Evolutionary conservation across 2,113 vertebrate genomes (phyloP).

Genomic region (Forbesichthys agassizii): DNA sequence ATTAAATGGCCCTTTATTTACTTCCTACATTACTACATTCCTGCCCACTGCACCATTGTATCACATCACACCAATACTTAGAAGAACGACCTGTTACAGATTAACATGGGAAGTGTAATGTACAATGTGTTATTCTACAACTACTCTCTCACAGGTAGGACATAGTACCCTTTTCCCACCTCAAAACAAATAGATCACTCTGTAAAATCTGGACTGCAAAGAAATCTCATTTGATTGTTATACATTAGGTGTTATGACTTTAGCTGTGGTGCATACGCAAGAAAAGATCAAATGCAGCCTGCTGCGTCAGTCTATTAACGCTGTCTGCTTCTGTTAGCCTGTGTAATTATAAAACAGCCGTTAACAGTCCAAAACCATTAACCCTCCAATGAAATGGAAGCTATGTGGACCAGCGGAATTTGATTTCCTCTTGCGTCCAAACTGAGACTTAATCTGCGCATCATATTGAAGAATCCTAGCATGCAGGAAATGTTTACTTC

Average conservation of each 20-base stretch:
- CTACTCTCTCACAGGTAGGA: conserved; percentile 32
- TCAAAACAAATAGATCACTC: conserved; percentile 45
- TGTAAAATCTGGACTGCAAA: conserved; percentile 42
- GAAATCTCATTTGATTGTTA: conserved; percentile 33
- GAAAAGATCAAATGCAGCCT: conserved; percentile 16
- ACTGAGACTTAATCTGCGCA: conserved; percentile 14
- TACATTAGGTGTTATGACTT: conserved; percentile 32
- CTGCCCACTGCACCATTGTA: conserved; percentile 42
- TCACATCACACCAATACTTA: conserved; percentile 24
- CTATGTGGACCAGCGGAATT: conserved; percentile 16
- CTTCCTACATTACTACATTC: conserved; percentile 43
- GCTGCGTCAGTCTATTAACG: conserved; percentile 47
- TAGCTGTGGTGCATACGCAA: not conserved
- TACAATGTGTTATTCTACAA: conserved; percentile 17
- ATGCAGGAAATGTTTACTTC: not conserved
- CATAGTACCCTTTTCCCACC: conserved; percentile 33
- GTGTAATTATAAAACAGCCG: conserved; percentile 58
- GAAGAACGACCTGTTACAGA: not conserved
- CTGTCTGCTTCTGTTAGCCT: conserved; percentile 62
- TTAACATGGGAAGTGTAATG: not conserved
- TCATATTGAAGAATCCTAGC: conserved; percentile 22
- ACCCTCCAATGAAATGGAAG: conserved; percentile 55
- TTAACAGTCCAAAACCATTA: conserved; percentile 42
- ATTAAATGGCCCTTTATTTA: conserved; percentile 64
- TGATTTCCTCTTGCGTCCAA: conserved; percentile 36